Evolutionary conservation across 2,113 vertebrate genomes (phyloP).

Genomic region (Scolopax mira): DNA sequence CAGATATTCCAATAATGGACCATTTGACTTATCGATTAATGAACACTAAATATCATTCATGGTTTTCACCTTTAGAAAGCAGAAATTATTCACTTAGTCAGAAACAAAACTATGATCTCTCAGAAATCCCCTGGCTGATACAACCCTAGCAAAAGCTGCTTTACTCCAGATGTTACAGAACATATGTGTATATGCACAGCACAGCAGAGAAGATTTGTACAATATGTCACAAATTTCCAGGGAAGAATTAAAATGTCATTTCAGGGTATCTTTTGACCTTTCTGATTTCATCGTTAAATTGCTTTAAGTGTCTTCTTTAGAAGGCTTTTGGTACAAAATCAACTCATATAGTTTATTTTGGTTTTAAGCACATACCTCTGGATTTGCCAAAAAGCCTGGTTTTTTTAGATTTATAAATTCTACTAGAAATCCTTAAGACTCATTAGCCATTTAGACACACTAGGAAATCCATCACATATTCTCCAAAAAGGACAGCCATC

Average conservation of each 20-base stretch:
- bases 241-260: constrained; percentile 4
- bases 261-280: background rate
- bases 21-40: background rate
- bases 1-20: background rate
- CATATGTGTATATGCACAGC: constrained; percentile 13
- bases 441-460: background rate
- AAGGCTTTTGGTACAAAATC: background rate
- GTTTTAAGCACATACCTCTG: background rate
- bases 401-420: background rate
- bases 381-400: background rate
- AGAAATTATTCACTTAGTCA: background rate
- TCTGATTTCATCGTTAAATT: background rate
- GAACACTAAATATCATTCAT: background rate
- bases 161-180: constrained; percentile 60
- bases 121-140: background rate
- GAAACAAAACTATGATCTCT: background rate
- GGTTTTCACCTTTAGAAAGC: background rate
- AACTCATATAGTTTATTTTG: background rate
- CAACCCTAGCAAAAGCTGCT: constrained; percentile 44
- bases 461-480: background rate
- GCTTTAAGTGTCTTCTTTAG: background rate
- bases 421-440: background rate
- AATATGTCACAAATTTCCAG: constrained; percentile 59
- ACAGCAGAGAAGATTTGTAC: constrained; percentile 42
- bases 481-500: background rate